Percentiles rank a stretch among this genome's conserved stretches.
These are phyloP conservation scores for Netelia fuscicornis DNA, from an alignment of 2,888 invertebrate genomes.

Conservation along the genomic window DNA sequence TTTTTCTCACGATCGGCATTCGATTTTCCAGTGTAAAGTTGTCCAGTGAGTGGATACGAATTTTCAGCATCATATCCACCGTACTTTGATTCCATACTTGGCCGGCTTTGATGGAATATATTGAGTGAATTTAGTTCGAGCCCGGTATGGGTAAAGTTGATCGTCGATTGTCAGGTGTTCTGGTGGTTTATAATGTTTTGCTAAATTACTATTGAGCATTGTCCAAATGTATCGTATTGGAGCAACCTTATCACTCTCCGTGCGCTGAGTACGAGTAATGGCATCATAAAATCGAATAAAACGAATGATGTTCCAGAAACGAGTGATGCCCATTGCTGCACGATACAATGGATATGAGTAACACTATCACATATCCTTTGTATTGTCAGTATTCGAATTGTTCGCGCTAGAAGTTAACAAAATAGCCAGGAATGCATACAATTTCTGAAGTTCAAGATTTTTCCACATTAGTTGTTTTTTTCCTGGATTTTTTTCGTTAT, in stretches of 20 bases:
- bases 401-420: conserved; percentile 68
- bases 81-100: conserved; percentile 77
- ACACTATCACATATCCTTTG: conserved; percentile 68
- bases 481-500: conserved; percentile 44
- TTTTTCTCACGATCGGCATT: conserved; percentile 71
- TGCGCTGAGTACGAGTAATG: conserved; percentile 71
- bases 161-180: conserved; percentile 76
- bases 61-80: conserved; percentile 75
- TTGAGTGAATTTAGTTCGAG: conserved; percentile 74
- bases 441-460: neutral
- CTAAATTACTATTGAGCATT: conserved; percentile 76
- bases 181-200: conserved; percentile 72
- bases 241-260: conserved; percentile 75
- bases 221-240: conserved; percentile 73
- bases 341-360: conserved; percentile 67
- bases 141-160: conserved; percentile 75
- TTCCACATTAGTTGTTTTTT: conserved; percentile 33
- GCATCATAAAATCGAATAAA: conserved; percentile 76
- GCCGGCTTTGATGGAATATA: no score
- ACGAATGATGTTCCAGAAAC: conserved; percentile 69
- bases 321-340: conserved; percentile 65
- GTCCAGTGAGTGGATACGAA: conserved; percentile 71
- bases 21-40: conserved; percentile 72
- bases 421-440: conserved; percentile 69
- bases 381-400: conserved; percentile 71